Conservation (phyloP, 1,140 invertebrate genomes). For the Rhagoletis pomonella region DNA sequence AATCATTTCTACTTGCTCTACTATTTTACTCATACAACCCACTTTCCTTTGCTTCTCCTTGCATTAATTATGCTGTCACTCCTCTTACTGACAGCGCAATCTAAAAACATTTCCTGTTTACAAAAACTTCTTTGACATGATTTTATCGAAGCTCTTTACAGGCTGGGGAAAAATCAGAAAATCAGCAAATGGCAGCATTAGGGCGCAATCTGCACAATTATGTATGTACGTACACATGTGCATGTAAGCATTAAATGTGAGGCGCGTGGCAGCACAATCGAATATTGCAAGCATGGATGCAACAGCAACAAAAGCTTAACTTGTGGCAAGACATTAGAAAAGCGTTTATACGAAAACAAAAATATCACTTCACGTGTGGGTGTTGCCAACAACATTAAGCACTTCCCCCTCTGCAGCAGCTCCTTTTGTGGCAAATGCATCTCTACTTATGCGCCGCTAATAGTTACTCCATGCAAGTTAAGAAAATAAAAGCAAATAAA, state of each 20-base stretch:
- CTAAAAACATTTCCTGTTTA: slow-evolving; percentile 29
- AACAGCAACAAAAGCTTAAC: neutral
- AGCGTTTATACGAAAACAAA: slow-evolving; percentile 8
- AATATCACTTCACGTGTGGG: neutral
- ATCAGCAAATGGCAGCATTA: neutral
- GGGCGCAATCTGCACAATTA: neutral
- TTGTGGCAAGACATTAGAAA: neutral
- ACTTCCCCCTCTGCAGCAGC: neutral
- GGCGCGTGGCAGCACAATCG: neutral
- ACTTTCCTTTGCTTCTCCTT: neutral
- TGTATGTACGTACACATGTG: neutral
- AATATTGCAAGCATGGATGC: neutral
- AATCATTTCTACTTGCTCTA: neutral
- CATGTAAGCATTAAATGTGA: neutral
- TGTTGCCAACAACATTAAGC: neutral
- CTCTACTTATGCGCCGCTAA: neutral
- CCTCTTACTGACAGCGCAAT: neutral
- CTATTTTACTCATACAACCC: neutral
- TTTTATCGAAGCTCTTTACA: neutral
- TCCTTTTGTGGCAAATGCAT: neutral
- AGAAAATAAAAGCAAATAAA: no score
- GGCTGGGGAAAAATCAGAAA: neutral
- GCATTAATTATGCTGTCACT: slow-evolving; percentile 30
- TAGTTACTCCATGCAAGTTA: neutral
- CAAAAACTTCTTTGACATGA: neutral